Evolutionary conservation across 2,888 invertebrate species (phyloP), one percentile per base, ranked within the genome.

Genomic region (Hylaea fasciaria): DNA sequence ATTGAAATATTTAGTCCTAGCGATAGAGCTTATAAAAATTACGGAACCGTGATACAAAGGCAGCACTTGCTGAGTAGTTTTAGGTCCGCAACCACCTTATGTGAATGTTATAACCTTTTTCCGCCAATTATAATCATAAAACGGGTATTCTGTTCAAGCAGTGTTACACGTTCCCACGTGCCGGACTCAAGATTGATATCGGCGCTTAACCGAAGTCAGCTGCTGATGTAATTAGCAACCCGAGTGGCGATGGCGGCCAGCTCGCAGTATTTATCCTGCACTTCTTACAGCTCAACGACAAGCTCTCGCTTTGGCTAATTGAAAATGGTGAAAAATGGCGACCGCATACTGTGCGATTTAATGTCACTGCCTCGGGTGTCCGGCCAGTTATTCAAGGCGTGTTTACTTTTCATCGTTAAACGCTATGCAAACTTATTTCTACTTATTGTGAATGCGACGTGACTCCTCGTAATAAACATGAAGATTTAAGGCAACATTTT

Each of bases 221-320:
- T 85, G 85, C 81, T 85, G 85, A 85, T 81, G 78, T 81, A 87
- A 86, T 87, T 87, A 87, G 80, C 75, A 78, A 81, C 75, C 72
- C 76, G 61, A 70, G 71, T 75, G 65, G 73, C 72, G 70, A 73
- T n/a, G 5, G 22, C 22, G 22, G 3, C 68, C 69, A 67, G 72
- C 74, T 69, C 68, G 64, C 67, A 69, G 70, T 77, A 73, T 74
- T 74, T 74, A 72, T 78, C 76, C 73, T 75, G 55, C 69, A 73
- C 60, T 73, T 64, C 66, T 73, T 76, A 75, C 72, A 74, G 73
- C 76, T 75, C 78, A 75, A 72, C 72, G 72, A 69, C 64, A 64
- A 64, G 62, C 70, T 73, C 70, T 71, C 69, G 69, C 68, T 69
- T 70, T 67, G 65, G 66, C 75, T 85, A 84, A 87, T 86, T 86